These are phyloP conservation scores for Saiga tatarica DNA, from an alignment of 2,113 vertebrate genomes.

Conservation along the genomic window DNA sequence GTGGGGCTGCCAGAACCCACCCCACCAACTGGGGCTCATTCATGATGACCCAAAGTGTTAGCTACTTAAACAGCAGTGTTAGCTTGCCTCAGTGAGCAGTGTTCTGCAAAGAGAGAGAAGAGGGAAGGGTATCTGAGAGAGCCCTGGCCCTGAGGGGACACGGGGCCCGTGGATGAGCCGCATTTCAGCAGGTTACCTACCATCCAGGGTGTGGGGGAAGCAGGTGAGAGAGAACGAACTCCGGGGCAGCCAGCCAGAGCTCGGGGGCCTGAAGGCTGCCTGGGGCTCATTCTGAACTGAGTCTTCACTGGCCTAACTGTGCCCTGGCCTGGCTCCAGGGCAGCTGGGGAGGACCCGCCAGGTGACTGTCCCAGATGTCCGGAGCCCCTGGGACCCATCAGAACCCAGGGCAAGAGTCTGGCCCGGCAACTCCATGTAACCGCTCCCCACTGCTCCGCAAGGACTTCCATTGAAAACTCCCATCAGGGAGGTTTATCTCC, in stretches of 20 bases:
- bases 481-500: background rate
- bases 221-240: background rate
- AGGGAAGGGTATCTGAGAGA: background rate
- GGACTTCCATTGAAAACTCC: fast-evolving
- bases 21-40: background rate
- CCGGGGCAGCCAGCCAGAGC: background rate
- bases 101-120: background rate
- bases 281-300: background rate
- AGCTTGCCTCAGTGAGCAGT: fast-evolving
- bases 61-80: no score
- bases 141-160: background rate
- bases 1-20: fast-evolving
- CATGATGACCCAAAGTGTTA: background rate
- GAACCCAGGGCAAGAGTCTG: background rate
- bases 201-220: fast-evolving
- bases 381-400: fast-evolving
- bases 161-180: fast-evolving
- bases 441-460: fast-evolving
- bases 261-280: background rate
- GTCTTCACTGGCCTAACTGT: background rate
- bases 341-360: fast-evolving
- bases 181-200: background rate
- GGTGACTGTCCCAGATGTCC: background rate
- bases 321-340: background rate
- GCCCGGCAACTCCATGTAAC: background rate